Evolutionary conservation across 2,888 invertebrate genomes (phyloP), one percentile per base, ranked within the genome.

Genomic region (Meloe dianella): DNA sequence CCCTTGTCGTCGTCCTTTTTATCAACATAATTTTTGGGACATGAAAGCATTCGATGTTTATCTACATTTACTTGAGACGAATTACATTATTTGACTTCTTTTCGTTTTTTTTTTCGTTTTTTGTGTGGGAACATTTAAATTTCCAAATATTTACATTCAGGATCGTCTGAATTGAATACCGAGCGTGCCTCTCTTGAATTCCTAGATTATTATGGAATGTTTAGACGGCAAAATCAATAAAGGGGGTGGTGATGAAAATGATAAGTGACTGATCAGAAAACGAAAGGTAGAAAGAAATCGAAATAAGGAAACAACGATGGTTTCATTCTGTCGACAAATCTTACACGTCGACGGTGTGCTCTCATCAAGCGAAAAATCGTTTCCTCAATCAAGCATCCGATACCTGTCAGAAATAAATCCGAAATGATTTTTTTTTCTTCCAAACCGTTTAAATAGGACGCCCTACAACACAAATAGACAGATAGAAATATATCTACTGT

Each of bases 131-230:
- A 7, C 73, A 74, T 77, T 76, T 75, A 77, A 77, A 75, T 77
- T 77, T 74, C n/a, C 75, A 77, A 77, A 77, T 77, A 77, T 78
- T 77, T 78, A 76, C 75, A 74, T 76, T 74, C 64, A 66, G 66
- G 72, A 72, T 73, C 72, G 17, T 71, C 72, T 4, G 2, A 27
- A 72, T 66, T 65, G 60, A 64, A 71, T 71, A 67, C 71, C 66
- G 56, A 60, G 35, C 56, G 66, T 14, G n/a, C 8, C 6, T 24
- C 12, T 54, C 24, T 24, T 24, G 54, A 24, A 54, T 24, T 54
- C 54, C 54, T 24, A 54, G 54, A 74, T 72, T 73, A 75, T 73
- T 69, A 71, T 68, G 60, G 57, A 32, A 64, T 54, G 47, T 38
- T 30, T 51, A 29, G 47, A 61, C 5, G 14, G 61, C 1, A 60